These are phyloP conservation scores for Zaprionus ghesquierei DNA, from an alignment of 1,140 invertebrate species.

Conservation along the genomic window DNA sequence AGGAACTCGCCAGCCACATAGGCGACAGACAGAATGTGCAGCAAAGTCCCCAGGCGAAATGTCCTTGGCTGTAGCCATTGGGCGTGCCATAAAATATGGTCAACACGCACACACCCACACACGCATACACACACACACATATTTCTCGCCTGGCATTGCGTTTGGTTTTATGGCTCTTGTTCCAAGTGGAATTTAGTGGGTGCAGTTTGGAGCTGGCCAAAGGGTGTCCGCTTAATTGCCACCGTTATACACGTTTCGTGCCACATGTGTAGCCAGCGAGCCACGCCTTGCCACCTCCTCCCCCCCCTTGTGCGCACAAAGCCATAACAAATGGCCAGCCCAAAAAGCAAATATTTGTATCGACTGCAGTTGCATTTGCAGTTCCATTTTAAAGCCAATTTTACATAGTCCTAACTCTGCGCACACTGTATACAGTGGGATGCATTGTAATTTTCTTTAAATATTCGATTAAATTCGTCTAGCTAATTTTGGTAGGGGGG, in stretches of 20 bases:
- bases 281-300: neutral
- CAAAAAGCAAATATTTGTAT: constrained; percentile 25
- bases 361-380: constrained; percentile 43
- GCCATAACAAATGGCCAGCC: neutral
- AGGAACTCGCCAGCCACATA: too few species aligned
- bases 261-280: constrained; percentile 45
- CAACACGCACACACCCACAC: constrained; percentile 23
- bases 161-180: constrained; percentile 67
- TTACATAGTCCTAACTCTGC: too few species aligned
- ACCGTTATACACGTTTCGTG: constrained; percentile 64
- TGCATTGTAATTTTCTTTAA: too few species aligned
- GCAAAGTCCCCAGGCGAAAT: constrained; percentile 26
- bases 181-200: constrained; percentile 18
- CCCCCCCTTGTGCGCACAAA: neutral
- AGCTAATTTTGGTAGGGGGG: constrained; percentile 68
- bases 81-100: constrained; percentile 65
- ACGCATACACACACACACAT: neutral
- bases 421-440: too few species aligned
- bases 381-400: constrained; percentile 28
- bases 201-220: neutral
- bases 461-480: constrained; percentile 63
- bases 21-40: constrained; percentile 29
- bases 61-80: constrained; percentile 54
- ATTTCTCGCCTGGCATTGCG: constrained; percentile 20
- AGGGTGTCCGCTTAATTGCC: constrained; percentile 61